Evolutionary conservation across 2,797 vertebrate genomes (phyloP).

Genomic region (Merluccius polli): DNA sequence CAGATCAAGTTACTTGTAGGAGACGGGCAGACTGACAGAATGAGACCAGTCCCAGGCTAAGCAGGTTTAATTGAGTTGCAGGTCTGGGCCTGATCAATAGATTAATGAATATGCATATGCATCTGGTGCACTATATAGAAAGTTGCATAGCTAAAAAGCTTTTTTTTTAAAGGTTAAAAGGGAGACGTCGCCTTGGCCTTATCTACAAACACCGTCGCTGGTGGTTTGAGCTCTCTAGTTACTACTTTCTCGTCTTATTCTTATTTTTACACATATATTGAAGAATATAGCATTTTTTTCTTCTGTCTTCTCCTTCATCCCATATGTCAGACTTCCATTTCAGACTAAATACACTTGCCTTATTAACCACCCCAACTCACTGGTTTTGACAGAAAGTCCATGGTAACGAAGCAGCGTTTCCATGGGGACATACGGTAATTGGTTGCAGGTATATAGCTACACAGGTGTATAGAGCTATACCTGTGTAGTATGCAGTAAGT

Average conservation of each 20-base stretch:
- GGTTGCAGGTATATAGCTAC: slow-evolving; percentile 1
- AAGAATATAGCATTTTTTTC: no score
- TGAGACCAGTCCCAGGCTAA: slow-evolving; percentile 50
- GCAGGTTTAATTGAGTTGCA: slow-evolving; percentile 46
- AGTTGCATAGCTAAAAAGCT: no score
- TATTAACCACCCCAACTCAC: neutral
- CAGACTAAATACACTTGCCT: neutral
- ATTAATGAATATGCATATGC: neutral
- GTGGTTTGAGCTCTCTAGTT: no score
- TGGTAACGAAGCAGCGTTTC: slow-evolving; percentile 35
- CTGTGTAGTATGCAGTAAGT: neutral
- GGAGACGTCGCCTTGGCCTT: no score
- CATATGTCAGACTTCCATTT: neutral
- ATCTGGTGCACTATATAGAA: no score
- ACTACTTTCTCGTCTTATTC: no score
- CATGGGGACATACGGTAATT: slow-evolving; percentile 19
- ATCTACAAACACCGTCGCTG: no score
- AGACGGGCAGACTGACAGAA: slow-evolving; percentile 61
- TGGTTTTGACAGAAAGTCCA: slow-evolving; percentile 31
- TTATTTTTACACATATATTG: no score
- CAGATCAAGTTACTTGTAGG: slow-evolving; percentile 51
- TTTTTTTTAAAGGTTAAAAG: no score
- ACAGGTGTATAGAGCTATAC: neutral
- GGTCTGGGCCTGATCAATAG: slow-evolving; percentile 12
- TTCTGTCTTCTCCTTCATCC: neutral